phyloP scores from a whole-genome alignment of 1,140 invertebrate genomes.

The Zaprionus taronus region DNA sequence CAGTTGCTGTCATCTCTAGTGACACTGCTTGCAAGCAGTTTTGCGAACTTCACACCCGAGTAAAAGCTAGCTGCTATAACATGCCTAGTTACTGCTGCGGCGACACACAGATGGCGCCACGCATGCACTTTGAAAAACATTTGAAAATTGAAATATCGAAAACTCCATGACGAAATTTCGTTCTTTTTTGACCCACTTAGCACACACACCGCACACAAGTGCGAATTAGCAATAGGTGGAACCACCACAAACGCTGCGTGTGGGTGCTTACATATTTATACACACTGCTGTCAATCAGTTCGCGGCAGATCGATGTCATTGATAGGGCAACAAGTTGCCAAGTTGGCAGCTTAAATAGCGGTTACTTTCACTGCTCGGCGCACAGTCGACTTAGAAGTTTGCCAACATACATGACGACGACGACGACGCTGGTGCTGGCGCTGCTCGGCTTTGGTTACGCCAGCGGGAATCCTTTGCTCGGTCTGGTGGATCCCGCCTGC shows the following conservation, averaged over 20 bases:
- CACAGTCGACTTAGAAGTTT: slow-evolving; percentile 58
- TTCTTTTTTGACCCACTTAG: slow-evolving; percentile 55
- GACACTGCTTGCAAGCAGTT: background rate
- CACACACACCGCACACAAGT: slow-evolving; percentile 37
- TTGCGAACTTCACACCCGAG: background rate
- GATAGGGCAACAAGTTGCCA: slow-evolving; percentile 44
- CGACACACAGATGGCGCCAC: slow-evolving; percentile 25
- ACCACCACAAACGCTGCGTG: slow-evolving; percentile 29
- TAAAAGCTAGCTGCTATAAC: slow-evolving; percentile 13
- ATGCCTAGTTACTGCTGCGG: background rate
- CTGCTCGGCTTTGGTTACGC: slow-evolving; percentile 34
- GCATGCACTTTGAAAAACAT: background rate
- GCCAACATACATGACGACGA: slow-evolving; percentile 40
- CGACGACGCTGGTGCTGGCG: slow-evolving; percentile 24
- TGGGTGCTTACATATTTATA: slow-evolving; percentile 67
- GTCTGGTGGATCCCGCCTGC: slow-evolving; percentile 64
- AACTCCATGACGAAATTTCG: slow-evolving; percentile 45
- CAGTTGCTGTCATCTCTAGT: background rate
- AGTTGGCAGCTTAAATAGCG: slow-evolving; percentile 59
- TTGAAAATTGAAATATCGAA: slow-evolving; percentile 18
- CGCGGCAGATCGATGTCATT: slow-evolving; percentile 43
- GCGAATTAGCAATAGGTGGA: slow-evolving; percentile 31
- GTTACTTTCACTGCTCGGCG: slow-evolving; percentile 37
- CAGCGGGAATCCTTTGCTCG: slow-evolving; percentile 55
- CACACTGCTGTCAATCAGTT: slow-evolving; percentile 32